Evolutionary conservation across 1,140 invertebrate genomes (phyloP).

Genomic region (Coelopa frigida): DNA sequence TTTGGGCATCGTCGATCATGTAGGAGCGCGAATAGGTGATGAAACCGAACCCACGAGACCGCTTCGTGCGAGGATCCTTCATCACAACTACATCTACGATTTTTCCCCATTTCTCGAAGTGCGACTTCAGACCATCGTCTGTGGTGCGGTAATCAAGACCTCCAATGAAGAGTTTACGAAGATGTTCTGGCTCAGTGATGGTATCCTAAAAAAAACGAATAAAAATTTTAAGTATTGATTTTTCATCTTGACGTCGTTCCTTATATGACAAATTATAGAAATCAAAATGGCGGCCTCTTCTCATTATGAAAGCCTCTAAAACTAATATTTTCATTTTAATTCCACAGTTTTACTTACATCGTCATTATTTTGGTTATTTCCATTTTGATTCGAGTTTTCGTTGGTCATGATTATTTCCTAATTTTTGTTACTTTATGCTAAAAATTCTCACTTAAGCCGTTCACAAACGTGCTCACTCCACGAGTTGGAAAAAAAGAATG

Average conservation of each 20-base stretch:
- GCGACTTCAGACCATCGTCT: slow-evolving; percentile 86
- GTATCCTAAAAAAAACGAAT: slow-evolving; percentile 26
- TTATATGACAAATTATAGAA: slow-evolving; percentile 12
- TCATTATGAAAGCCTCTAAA: slow-evolving; percentile 2
- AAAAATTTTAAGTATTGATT: slow-evolving; percentile 21
- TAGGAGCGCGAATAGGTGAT: slow-evolving; percentile 88
- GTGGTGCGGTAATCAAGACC: slow-evolving; percentile 95
- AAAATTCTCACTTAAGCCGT: too few species aligned
- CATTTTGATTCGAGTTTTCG: slow-evolving; percentile 31
- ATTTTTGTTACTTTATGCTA: too few species aligned
- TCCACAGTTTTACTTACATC: slow-evolving; percentile 44
- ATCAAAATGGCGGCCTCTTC: slow-evolving; percentile 37
- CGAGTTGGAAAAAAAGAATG: too few species aligned
- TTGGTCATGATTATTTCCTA: slow-evolving; percentile 29
- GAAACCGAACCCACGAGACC: slow-evolving; percentile 95
- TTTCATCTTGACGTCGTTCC: slow-evolving; percentile 15
- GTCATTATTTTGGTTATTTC: slow-evolving; percentile 36
- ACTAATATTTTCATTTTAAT: slow-evolving; percentile 16
- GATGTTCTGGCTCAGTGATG: slow-evolving; percentile 78
- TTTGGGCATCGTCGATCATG: slow-evolving; percentile 94
- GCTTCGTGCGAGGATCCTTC: slow-evolving; percentile 91
- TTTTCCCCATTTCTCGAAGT: slow-evolving; percentile 96
- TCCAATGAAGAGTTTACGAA: slow-evolving; percentile 94
- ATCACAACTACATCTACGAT: slow-evolving; percentile 97
- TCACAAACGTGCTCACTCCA: too few species aligned